Evolutionary conservation across 2,888 invertebrate species (phyloP), one percentile per base, ranked within the genome.

Genomic region (Chesias legatella): DNA sequence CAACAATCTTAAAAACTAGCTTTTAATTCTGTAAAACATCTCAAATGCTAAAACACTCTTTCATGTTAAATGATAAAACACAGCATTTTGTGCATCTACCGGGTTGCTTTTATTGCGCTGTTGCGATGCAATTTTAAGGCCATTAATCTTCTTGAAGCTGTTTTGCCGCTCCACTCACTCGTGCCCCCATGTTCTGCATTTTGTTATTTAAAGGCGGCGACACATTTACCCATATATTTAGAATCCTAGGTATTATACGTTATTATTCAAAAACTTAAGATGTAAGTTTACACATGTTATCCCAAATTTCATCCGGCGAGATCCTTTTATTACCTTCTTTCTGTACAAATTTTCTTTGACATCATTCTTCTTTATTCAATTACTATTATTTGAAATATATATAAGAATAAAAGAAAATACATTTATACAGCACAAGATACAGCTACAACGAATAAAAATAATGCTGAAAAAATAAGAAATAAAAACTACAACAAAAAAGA

Each of bases 81-180:
- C 61, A 66, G 70, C 69, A 64, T 69, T 75, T 52, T 58, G 55
- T 64, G 57, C 66, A 66, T 72, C 67, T 61, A 58, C 69, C 55
- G 56, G 64, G 62, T 76, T 77, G 72, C 69, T 77, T 80, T 81
- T 81, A 84, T 79, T 83, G 77, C 80, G 73, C 72, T 73, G 68
- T 70, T 66, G 75, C 76, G 68, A 76, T 83, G 84, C 82, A 83
- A 85, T 85, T 85, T 82, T 76, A 77, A 73, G 73, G 71, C 79
- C 79, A 85, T 86, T 85, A 79, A 86, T 84, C 82, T 84, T 78
- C 75, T 67, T 63, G 57, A 63, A 68, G 72, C 67, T 70, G 73
- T 75, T 79, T 74, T 67, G 67, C 66, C 65, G 64, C 62, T 72
- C 60, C 58, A 61, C 62, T 72, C 63, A 64, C 47, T 47, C 34